Base-by-base conservation (phyloP, 2,113 vertebrate species). In the Rynchops niger region DNA sequence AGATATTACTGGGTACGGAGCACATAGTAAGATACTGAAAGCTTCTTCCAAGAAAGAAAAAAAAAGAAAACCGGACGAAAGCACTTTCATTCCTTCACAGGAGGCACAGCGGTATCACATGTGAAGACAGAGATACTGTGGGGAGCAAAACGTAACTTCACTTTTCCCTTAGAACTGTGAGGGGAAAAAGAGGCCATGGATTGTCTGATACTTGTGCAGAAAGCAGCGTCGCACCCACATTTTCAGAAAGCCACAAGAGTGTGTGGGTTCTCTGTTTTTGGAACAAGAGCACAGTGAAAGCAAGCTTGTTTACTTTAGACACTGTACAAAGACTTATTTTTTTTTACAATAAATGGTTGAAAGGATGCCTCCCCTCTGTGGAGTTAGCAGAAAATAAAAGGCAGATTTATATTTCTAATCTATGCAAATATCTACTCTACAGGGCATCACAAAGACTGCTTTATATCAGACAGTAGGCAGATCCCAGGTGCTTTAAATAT, bases 391-490 rank as follows among this genome's bases (percentile, higher is more conserved):
- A 96, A 97, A 97, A 96, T 96, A 94, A 98, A 97, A 97, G 94
- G 79, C 94, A 97, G 95, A 97, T 93, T 97, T 97, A 95, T 97
- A 93, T 83, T 96, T 95, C 93, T 96, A 97, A 97, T 97, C 97
- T 97, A 97, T 94, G 96, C 94, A 97, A 97, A 97, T 95, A 97
- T 96, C 95, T 96, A 42, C 93, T 97, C 95, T 92, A 95, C n/a
- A 49, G 83, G 77, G 86, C 87, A 96, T 93, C 90, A 97, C 94
- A 98, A 96, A 97, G 97, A 94, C 95, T 97, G 89, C 91, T 97
- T 90, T 94, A 83, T 96, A 93, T 92, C 81, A 82, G 87, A 91
- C 30, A 71, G 47, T 53, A 95, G 38, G 79, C 49, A 66, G 90
- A 93, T 95, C 88, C 96, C 97, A 98, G 96, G 97, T 97, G 97